These are phyloP conservation scores for Trachythela sp. DNA, from an alignment of 64 coral and sea anemone species.

Conservation along the genomic window DNA sequence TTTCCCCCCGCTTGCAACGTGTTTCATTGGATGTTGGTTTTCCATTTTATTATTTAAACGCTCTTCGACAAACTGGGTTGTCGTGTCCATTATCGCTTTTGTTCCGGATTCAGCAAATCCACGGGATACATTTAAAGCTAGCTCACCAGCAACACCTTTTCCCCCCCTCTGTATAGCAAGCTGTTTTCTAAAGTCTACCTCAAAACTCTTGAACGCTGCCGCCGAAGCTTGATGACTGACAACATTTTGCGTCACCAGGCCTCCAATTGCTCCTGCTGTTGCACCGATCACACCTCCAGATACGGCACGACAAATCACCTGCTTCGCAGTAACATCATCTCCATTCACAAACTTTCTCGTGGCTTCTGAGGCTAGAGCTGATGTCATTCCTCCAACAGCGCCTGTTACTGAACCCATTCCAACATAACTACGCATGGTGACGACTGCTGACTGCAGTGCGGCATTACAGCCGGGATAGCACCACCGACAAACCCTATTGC, in stretches of 20 bases:
- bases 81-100: background rate
- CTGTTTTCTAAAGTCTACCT: constrained; percentile 32
- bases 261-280: constrained; percentile 27
- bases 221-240: background rate
- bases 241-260: constrained; percentile 25
- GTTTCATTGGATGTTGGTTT: constrained; percentile 31
- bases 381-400: constrained; percentile 17
- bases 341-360: constrained; percentile 40
- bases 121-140: background rate
- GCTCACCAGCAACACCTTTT: background rate
- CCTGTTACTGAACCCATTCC: constrained; percentile 34
- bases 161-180: constrained; percentile 9
- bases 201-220: constrained; percentile 18
- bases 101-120: constrained; percentile 22
- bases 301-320: background rate
- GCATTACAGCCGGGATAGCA: constrained; percentile 21
- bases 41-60: constrained; percentile 42
- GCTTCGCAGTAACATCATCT: constrained; percentile 32
- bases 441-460: constrained; percentile 21
- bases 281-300: constrained; percentile 34
- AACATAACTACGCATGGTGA: background rate
- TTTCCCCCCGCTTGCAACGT: background rate
- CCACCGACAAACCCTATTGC: constrained; percentile 38
- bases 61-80: constrained; percentile 33
- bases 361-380: constrained; percentile 38